Evolutionary conservation across 2,113 vertebrate species (phyloP).

Genomic region (Protomyctophum bolini): DNA sequence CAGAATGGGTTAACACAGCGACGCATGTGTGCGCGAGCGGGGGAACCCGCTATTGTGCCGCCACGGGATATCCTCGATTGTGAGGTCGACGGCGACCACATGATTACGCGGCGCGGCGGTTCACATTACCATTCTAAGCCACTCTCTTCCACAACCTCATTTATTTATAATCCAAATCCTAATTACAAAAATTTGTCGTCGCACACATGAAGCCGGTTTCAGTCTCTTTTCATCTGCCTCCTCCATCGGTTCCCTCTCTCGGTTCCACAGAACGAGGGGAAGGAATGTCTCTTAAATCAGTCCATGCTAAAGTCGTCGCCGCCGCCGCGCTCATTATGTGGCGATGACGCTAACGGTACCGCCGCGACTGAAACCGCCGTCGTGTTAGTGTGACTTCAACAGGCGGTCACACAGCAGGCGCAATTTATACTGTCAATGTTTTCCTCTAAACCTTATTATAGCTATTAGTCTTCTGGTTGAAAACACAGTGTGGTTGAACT

Average conservation of each 20-base stretch:
- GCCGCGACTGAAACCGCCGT: neutral
- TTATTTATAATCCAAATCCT: neutral
- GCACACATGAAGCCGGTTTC: neutral
- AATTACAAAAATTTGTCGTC: slow-evolving; percentile 19
- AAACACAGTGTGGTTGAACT: slow-evolving; percentile 50
- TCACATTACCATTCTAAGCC: slow-evolving; percentile 19
- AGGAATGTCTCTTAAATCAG: neutral
- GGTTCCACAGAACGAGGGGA: neutral
- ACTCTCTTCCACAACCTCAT: neutral
- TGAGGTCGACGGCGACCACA: neutral
- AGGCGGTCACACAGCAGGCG: slow-evolving; percentile 17
- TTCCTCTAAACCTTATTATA: slow-evolving; percentile 22
- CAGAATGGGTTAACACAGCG: too few species aligned
- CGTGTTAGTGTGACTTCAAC: slow-evolving; percentile 13
- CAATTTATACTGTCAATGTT: slow-evolving; percentile 29
- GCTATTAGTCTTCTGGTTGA: slow-evolving; percentile 36
- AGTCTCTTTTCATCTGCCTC: neutral
- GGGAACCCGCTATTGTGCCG: slow-evolving; percentile 11
- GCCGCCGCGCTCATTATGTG: neutral
- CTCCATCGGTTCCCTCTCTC: neutral
- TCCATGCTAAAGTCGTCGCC: neutral
- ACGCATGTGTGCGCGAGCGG: slow-evolving; percentile 14
- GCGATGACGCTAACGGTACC: neutral
- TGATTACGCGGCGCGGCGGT: slow-evolving; percentile 1
- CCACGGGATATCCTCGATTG: neutral